phyloP scores from a whole-genome alignment of 2,888 invertebrate genomes.

The Orthosia gracilis region DNA sequence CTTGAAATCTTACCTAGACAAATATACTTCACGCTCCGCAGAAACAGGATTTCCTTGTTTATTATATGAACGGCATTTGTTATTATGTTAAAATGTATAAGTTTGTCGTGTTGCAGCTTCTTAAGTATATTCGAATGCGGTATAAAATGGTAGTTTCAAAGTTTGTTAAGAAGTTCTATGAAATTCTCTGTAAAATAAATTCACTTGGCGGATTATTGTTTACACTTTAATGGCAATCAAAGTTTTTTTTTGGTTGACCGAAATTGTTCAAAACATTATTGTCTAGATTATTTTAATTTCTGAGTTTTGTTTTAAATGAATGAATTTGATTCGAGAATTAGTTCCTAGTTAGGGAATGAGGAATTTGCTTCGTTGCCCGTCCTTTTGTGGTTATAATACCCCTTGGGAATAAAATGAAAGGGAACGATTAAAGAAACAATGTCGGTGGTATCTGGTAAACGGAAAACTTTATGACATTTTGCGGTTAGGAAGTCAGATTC shows the following conservation, averaged over 20 bases:
- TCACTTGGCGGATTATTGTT: conserved; percentile 27
- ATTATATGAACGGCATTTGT: conserved; percentile 62
- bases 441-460: conserved; percentile 32
- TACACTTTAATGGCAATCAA: conserved; percentile 24
- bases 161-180: conserved; percentile 34
- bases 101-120: conserved; percentile 61
- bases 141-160: conserved; percentile 39
- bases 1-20: conserved; percentile 75
- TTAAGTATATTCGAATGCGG: conserved; percentile 35
- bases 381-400: conserved; percentile 47
- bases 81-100: conserved; percentile 65
- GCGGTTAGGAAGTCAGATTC: conserved; percentile 25
- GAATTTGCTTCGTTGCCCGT: conserved; percentile 21
- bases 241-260: background rate
- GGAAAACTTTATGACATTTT: conserved; percentile 58
- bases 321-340: too few species aligned
- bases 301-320: conserved; percentile 47
- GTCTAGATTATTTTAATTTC: conserved; percentile 18
- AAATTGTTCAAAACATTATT: conserved; percentile 14
- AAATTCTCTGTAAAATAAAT: conserved; percentile 31
- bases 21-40: conserved; percentile 70
- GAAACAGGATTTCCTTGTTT: conserved; percentile 69
- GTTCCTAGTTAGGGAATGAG: too few species aligned
- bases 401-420: conserved; percentile 32
- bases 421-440: conserved; percentile 48